phyloP scores from a whole-genome alignment of 2,797 vertebrate species.

The Oreortyx pictus region DNA sequence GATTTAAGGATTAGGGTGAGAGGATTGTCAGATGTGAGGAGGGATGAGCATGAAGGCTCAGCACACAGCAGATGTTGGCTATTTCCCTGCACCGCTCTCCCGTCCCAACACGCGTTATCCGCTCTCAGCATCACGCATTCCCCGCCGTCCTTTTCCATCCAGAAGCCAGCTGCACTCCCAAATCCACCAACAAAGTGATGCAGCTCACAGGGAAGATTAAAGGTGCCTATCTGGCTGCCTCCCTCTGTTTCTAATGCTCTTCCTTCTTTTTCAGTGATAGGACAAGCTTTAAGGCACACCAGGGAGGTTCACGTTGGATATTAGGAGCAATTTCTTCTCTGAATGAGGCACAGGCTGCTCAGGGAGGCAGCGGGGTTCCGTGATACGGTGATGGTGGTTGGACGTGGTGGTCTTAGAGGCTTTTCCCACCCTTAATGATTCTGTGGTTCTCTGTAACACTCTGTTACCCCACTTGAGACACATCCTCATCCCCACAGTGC shows the following conservation, averaged over 20 bases:
- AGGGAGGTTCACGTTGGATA: too few relatives aligned
- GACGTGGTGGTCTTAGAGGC: too few relatives aligned
- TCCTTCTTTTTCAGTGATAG: too few relatives aligned
- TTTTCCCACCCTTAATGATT: too few relatives aligned
- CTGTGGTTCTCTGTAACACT: neutral
- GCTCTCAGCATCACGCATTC: slow-evolving; percentile 82
- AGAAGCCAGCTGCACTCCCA: slow-evolving; percentile 72
- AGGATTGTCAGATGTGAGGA: slow-evolving; percentile 76
- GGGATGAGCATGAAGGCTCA: slow-evolving; percentile 80
- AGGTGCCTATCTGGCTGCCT: slow-evolving; percentile 50
- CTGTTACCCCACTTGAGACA: neutral
- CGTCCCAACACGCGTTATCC: slow-evolving; percentile 75
- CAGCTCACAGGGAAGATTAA: slow-evolving; percentile 78
- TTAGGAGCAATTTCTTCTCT: too few relatives aligned
- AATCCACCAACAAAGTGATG: slow-evolving; percentile 72
- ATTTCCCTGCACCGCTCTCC: slow-evolving; percentile 64
- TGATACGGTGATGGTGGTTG: too few relatives aligned
- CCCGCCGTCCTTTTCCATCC: slow-evolving; percentile 79
- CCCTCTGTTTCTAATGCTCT: neutral
- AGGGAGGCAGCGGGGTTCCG: too few relatives aligned
- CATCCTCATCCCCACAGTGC: accelerated
- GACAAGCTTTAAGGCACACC: too few relatives aligned
- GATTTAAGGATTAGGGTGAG: slow-evolving; percentile 85
- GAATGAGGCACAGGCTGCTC: too few relatives aligned
- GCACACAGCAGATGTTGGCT: slow-evolving; percentile 84